Base-by-base conservation (phyloP, 2,797 vertebrate genomes). In the Acomys russatus region DNA sequence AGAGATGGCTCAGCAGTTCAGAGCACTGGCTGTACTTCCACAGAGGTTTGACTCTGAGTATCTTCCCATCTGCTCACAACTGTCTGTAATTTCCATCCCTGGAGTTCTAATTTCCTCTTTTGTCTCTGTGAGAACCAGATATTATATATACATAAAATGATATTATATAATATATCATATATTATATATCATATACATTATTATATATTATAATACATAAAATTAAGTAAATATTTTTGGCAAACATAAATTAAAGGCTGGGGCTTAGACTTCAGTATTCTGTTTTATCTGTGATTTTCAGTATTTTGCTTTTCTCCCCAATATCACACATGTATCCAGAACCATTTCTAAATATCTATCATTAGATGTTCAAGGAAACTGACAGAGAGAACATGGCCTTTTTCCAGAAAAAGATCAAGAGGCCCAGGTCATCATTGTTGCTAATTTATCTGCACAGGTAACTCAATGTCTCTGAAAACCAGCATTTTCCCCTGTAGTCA, bases 201-300 rank as follows among this genome's bases (percentile, higher is more conserved):
- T 44, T 44, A 44, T 44, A 44, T 44, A 44, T 44, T 44, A 66
- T 51, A 30, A 30, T 28, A 64, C 18, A 49, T 85, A 51, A 68
- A 18, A 49, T 51, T 28, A 66, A 66, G 4, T 66, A 51, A 49
- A 84, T 66, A 22, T 85, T 66, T 66, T 33, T 66, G 93, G 70
- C 76, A 80, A 86, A 12, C 92, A 1, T 74, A 95, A 90, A 87
- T 92, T 94, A 79, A 96, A 90, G 76, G 33, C 2, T 23, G 73
- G 56, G 63, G 9, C 18, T 96, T 86, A 78, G 33, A 87, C 59
- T 93, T 91, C 64, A 87, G 23, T 77, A 9, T 30, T 30, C 18
- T 82, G 10, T 82, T 88, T 95, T 91, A 66, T 76, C 25, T 93
- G 20, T 33, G 7, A 14, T 74, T 74, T 64, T 95, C 20, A 70